Evolutionary conservation across 1,140 invertebrate genomes (phyloP).

Genomic region (Atta cephalotes): DNA sequence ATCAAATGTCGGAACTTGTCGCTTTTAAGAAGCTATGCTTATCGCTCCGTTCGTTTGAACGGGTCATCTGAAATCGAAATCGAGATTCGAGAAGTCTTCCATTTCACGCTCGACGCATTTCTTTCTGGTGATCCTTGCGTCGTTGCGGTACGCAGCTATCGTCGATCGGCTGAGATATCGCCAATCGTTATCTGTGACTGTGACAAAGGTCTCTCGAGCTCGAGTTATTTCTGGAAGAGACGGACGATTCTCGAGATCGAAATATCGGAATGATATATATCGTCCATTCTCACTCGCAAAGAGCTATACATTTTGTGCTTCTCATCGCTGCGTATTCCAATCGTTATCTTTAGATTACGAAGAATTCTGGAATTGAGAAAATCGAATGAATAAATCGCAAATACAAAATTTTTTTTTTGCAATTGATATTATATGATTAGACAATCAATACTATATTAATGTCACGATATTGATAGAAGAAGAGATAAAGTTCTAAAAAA

Average conservation of each 20-base stretch:
- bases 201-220: constrained; percentile 60
- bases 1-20: not conserved
- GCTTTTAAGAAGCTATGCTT: not conserved
- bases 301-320: constrained; percentile 47
- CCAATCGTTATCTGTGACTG: constrained; percentile 56
- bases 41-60: constrained; percentile 8
- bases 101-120: constrained; percentile 57
- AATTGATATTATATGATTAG: not conserved
- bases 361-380: not conserved
- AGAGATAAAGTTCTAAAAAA: not conserved
- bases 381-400: not conserved
- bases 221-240: constrained; percentile 56
- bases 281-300: constrained; percentile 38
- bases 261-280: constrained; percentile 51
- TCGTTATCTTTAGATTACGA: not conserved
- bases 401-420: not conserved
- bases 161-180: constrained; percentile 62
- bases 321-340: constrained; percentile 9
- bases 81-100: constrained; percentile 32
- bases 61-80: constrained; percentile 55
- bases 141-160: constrained; percentile 52
- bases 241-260: constrained; percentile 65
- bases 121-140: constrained; percentile 37
- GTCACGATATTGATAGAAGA: not conserved
- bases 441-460: not conserved